phyloP scores from a whole-genome alignment of 2,888 invertebrate genomes.

The Apotomis turbidana region DNA sequence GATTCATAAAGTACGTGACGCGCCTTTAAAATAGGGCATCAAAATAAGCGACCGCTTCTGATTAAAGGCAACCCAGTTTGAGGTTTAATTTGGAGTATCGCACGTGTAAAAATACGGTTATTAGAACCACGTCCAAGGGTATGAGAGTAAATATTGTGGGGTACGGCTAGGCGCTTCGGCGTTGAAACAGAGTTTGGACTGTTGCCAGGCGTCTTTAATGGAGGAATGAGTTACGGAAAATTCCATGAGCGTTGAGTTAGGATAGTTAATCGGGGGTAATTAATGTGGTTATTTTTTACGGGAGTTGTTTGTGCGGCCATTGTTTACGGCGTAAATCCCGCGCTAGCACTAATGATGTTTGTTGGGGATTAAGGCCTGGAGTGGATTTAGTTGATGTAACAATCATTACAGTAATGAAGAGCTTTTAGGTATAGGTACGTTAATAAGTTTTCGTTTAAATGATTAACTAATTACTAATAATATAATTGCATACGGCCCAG shows the following conservation, averaged over 20 bases:
- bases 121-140: slow-evolving; percentile 10
- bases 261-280: slow-evolving; percentile 29
- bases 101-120: slow-evolving; percentile 39
- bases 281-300: slow-evolving; percentile 32
- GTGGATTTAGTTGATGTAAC: neutral
- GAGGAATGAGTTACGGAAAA: slow-evolving; percentile 24
- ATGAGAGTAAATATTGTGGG: slow-evolving; percentile 36
- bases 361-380: neutral
- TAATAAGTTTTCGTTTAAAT: no score
- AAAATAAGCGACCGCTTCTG: slow-evolving; percentile 30
- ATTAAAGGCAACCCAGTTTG: slow-evolving; percentile 36
- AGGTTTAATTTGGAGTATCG: slow-evolving; percentile 24
- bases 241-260: slow-evolving; percentile 23
- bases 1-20: slow-evolving; percentile 33
- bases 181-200: slow-evolving; percentile 34
- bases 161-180: slow-evolving; percentile 22
- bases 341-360: slow-evolving; percentile 15
- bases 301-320: slow-evolving; percentile 30
- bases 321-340: neutral
- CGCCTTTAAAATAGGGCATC: slow-evolving; percentile 32
- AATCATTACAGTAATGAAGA: neutral
- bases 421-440: no score
- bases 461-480: no score
- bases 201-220: slow-evolving; percentile 35
- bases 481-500: no score